Evolutionary conservation across 2,888 invertebrate genomes (phyloP).

Genomic region (Drosophila colorata): DNA sequence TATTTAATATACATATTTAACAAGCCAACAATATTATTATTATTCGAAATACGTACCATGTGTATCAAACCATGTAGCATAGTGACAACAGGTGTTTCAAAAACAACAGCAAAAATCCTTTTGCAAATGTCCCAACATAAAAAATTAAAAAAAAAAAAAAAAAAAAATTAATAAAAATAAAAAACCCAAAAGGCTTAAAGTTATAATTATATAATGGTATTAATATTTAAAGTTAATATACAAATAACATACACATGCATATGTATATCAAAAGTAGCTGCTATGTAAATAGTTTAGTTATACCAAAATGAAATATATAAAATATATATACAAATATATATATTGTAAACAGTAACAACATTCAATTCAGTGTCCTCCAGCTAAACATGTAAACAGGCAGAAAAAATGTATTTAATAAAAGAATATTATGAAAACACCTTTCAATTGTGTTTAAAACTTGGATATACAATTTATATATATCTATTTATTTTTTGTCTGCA

Average conservation of each 20-base stretch:
- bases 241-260: constrained; percentile 25
- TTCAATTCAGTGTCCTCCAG: constrained; percentile 79
- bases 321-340: constrained; percentile 29
- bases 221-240: constrained; percentile 35
- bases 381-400: constrained; percentile 70
- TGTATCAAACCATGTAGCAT: constrained; percentile 62
- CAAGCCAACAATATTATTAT: constrained; percentile 54
- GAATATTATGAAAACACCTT: constrained; percentile 36
- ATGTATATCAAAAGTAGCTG: constrained; percentile 55
- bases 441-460: constrained; percentile 2
- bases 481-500: too few relatives aligned
- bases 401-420: constrained; percentile 70
- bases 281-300: constrained; percentile 70
- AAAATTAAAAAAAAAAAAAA: constrained; percentile 10
- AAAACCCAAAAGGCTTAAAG: constrained; percentile 28
- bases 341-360: constrained; percentile 66
- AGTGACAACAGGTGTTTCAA: constrained; percentile 74
- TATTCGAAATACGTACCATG: constrained; percentile 49
- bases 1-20: constrained; percentile 35
- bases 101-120: constrained; percentile 54
- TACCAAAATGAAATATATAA: constrained; percentile 18
- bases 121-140: constrained; percentile 15
- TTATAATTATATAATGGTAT: constrained; percentile 39
- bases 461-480: neutral
- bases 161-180: too few relatives aligned